Evolutionary conservation across 1,140 invertebrate species (phyloP).

Genomic region (Diabrotica undecimpunctata): DNA sequence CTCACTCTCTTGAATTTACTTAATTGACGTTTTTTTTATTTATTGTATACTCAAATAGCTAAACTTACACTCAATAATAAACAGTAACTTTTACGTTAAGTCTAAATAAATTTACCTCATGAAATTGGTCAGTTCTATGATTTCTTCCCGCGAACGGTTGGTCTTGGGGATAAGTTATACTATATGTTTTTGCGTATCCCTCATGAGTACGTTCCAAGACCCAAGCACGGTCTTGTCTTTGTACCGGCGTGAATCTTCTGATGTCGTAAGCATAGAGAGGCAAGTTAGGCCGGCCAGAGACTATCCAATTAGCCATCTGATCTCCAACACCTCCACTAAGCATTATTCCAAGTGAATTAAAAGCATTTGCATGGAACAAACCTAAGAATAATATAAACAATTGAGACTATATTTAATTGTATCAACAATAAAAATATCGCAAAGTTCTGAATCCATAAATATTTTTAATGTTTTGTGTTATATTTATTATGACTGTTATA

Average conservation of each 20-base stretch:
- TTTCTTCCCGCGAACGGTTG: constrained; percentile 79
- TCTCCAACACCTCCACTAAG: constrained; percentile 80
- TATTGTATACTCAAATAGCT: too few species aligned
- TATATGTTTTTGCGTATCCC: constrained; percentile 83
- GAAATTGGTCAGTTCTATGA: constrained; percentile 64
- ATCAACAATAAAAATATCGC: too few species aligned
- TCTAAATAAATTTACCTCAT: constrained; percentile 53
- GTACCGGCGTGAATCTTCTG: constrained; percentile 68
- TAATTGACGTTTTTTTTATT: too few species aligned
- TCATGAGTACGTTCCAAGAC: constrained; percentile 77
- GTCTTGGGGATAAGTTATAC: constrained; percentile 78
- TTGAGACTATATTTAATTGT: too few species aligned
- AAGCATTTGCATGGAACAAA: constrained; percentile 80
- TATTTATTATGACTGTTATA: too few species aligned
- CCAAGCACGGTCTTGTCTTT: constrained; percentile 69
- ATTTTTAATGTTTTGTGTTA: too few species aligned
- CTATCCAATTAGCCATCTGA: constrained; percentile 80
- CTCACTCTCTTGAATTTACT: too few species aligned
- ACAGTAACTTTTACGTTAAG: not conserved
- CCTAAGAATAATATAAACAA: constrained; percentile 43
- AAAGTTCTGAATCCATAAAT: too few species aligned
- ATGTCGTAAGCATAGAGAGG: constrained; percentile 86
- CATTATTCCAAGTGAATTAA: constrained; percentile 89
- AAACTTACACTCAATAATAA: not conserved
- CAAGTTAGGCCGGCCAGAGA: constrained; percentile 72